A percentile compares a stretch with the other conserved stretches of the same genome.
Conservation (phyloP, 2,113 vertebrate species). For the Sylvilagus bachmani region DNA sequence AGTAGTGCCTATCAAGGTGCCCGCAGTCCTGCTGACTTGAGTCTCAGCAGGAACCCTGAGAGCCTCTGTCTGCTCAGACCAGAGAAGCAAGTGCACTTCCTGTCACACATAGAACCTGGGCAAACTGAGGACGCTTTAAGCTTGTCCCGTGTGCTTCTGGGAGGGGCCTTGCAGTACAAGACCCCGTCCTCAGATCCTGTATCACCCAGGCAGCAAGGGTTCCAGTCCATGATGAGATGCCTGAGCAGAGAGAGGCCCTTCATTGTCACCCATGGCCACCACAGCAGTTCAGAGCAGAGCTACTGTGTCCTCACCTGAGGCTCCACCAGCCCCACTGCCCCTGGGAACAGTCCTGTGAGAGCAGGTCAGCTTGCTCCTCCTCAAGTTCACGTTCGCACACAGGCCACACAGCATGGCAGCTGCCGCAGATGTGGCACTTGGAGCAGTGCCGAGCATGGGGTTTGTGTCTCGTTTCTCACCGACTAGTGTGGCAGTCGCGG, state of each 20-base stretch:
- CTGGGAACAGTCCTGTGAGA: not conserved
- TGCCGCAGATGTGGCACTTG: not conserved
- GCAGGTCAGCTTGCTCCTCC: not conserved
- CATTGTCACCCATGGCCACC: accelerated
- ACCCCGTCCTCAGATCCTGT: not conserved
- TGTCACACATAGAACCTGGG: not conserved
- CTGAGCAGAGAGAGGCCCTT: not conserved
- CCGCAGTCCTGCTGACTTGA: not conserved
- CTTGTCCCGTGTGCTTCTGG: not conserved
- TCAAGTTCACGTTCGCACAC: not conserved
- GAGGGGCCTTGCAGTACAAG: not conserved
- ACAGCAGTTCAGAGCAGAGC: not conserved
- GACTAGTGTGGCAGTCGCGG: accelerated
- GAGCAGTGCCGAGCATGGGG: not conserved
- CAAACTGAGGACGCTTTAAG: not conserved
- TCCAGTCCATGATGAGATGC: not conserved
- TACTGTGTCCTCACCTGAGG: accelerated
- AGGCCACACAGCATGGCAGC: not conserved
- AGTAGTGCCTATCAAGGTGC: not conserved
- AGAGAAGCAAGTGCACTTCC: not conserved
- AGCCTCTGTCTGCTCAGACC: not conserved
- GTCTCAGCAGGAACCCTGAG: not conserved
- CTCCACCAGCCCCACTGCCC: too few species aligned
- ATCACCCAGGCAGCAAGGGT: not conserved
- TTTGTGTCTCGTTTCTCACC: not conserved